phyloP scores from a whole-genome alignment of 2,888 invertebrate genomes.

The Euzetes globulus region DNA sequence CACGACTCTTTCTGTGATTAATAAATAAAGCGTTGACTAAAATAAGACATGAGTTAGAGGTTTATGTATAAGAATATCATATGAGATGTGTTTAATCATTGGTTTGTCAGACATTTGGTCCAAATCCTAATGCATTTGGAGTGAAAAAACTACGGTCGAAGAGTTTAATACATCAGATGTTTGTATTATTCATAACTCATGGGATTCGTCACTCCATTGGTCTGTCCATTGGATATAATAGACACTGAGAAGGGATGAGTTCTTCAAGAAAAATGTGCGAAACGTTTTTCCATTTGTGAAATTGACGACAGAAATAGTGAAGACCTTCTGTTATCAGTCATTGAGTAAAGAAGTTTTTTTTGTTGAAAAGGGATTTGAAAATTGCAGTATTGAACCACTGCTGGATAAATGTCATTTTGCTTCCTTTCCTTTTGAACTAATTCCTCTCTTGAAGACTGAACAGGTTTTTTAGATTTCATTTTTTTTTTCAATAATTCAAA shows the following conservation, averaged over 20 bases:
- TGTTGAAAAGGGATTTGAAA: not conserved
- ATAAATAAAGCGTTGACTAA: not conserved
- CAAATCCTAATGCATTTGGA: not conserved
- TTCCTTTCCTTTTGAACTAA: not conserved
- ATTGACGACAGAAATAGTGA: conserved; percentile 7
- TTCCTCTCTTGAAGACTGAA: not conserved
- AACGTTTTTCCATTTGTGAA: not conserved
- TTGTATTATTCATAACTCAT: conserved; percentile 17
- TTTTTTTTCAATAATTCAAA: not conserved
- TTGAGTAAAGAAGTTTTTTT: not conserved
- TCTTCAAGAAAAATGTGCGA: not conserved
- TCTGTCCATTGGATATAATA: not conserved
- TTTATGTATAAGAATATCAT: not conserved
- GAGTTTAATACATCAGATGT: conserved; percentile 3
- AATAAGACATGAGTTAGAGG: conserved; percentile 15
- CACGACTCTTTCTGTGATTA: not conserved
- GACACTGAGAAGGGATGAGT: not conserved
- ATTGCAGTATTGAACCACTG: not conserved
- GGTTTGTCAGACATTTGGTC: conserved; percentile 2
- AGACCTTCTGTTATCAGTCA: not conserved
- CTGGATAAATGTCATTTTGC: not conserved
- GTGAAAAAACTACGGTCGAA: not conserved
- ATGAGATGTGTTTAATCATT: not conserved
- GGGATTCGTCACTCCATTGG: not conserved
- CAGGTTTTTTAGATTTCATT: not conserved